phyloP scores from a whole-genome alignment of 2,888 invertebrate genomes.

The Thymelicus lineola region DNA sequence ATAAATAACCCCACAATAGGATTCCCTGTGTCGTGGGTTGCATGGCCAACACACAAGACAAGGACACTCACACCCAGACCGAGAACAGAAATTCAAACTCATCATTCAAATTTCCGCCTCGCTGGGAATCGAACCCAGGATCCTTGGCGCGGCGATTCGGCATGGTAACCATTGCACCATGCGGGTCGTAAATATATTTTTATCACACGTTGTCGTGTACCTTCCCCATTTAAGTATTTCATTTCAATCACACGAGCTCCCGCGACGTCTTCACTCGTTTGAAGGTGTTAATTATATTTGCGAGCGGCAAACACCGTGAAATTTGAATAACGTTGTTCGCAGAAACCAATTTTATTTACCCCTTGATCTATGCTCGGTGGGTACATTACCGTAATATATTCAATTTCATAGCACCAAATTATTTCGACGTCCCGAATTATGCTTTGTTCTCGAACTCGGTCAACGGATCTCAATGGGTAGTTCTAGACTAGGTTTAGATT shows the following conservation, averaged over 20 bases:
- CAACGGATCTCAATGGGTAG: conserved; percentile 21
- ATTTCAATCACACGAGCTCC: conserved; percentile 1
- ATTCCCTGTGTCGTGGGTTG: too few species aligned
- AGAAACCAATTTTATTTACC: conserved; percentile 38
- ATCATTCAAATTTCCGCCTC: too few species aligned
- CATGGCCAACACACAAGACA: too few species aligned
- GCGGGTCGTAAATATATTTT: too few species aligned
- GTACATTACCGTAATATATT: conserved; percentile 45
- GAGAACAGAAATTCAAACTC: too few species aligned
- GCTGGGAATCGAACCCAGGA: too few species aligned
- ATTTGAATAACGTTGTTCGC: conserved; percentile 32
- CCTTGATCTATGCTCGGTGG: conserved; percentile 32
- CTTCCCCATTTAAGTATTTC: conserved; percentile 7
- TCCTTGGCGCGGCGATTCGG: too few species aligned
- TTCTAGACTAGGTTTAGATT: neutral
- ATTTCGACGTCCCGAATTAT: conserved; percentile 7
- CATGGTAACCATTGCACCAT: too few species aligned
- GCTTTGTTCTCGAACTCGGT: conserved; percentile 26
- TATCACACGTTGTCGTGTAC: too few species aligned
- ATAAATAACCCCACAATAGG: too few species aligned
- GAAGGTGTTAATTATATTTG: conserved; percentile 30
- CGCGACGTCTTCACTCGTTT: conserved; percentile 4
- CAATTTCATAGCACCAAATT: conserved; percentile 41
- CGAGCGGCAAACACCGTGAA: conserved; percentile 33
- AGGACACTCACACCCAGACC: too few species aligned